Base-by-base conservation (phyloP, 2,797 vertebrate genomes). In the Microctenopoma stevenorrisi region DNA sequence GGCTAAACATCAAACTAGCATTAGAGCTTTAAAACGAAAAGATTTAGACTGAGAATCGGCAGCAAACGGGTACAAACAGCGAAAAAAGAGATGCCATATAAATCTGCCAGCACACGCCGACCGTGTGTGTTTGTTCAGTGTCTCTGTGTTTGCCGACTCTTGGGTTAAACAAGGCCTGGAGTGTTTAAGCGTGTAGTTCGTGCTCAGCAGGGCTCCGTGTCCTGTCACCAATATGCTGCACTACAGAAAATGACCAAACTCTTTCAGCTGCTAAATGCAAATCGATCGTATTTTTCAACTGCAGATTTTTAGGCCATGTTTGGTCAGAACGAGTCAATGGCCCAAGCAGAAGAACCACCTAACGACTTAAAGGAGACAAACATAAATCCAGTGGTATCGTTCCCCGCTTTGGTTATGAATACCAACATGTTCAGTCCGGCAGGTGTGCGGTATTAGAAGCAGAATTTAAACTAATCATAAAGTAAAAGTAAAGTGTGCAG, bases 71-170 rank as follows among this genome's bases (percentile, higher is more conserved):
- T 42, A 73, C 64, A 43, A 54, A 47, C 61, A 50, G 63, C 68
- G 68, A 30, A 76, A 72, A 79, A 83, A 71, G 75, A 86, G 80
- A 68, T 78, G 83, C 55, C 51, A 47, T 30, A 50, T 37, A 71
- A 81, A 79, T 76, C 55, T 81, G 83, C 69, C 71, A 80, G 61
- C 72, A 28, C 79, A 44, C 66, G 64, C 64, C 71, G 28, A 33
- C 30, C 57, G 56, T 65, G 53, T 62, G 47, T 72, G 57, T 64
- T 33, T 18, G 14, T 35, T 44, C 57, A 64, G 68, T n/a, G 25
- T 59, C 33, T 5, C 40, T 16, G 53, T 67, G 69, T 79, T 79
- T 81, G 59, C 60, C 0, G 60, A 76, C 60, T 81, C 54, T 38
- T 52, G 7, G 57, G 68, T 72, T 74, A 76, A 78, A 77, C 81